Conservation (phyloP, 2,113 vertebrate genomes). For the Pleuronectes platessa region DNA sequence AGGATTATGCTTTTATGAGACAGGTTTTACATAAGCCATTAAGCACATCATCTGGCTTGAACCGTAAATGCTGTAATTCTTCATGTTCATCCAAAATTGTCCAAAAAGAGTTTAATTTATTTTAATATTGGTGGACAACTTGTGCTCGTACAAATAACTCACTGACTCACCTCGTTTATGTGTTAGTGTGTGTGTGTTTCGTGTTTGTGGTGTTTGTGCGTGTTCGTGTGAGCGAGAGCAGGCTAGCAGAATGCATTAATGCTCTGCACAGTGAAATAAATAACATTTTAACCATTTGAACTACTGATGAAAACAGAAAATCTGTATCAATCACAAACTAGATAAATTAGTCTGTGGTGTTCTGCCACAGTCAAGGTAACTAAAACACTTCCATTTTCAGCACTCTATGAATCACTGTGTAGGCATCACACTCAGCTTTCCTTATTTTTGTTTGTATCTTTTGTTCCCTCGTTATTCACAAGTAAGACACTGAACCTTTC, state of each 20-base stretch:
- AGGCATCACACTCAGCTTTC: too few species aligned
- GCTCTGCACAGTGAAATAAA: too few species aligned
- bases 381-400: background rate
- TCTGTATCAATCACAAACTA: background rate
- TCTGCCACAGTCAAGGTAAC: background rate
- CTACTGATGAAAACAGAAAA: background rate
- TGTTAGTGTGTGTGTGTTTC: too few species aligned
- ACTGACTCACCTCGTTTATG: too few species aligned
- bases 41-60: conserved; percentile 48
- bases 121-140: background rate
- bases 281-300: too few species aligned
- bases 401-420: background rate
- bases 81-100: conserved; percentile 1
- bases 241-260: too few species aligned
- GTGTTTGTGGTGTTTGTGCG: too few species aligned
- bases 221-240: too few species aligned
- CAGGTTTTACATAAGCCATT: conserved; percentile 65
- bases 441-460: background rate
- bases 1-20: conserved; percentile 62
- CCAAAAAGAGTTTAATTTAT: background rate
- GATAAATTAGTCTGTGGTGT: background rate
- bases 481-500: background rate
- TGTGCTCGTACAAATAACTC: too few species aligned
- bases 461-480: background rate
- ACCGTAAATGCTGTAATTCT: conserved; percentile 34